Evolutionary conservation across 2,888 invertebrate species (phyloP).

Genomic region (Anthrax anthrax): DNA sequence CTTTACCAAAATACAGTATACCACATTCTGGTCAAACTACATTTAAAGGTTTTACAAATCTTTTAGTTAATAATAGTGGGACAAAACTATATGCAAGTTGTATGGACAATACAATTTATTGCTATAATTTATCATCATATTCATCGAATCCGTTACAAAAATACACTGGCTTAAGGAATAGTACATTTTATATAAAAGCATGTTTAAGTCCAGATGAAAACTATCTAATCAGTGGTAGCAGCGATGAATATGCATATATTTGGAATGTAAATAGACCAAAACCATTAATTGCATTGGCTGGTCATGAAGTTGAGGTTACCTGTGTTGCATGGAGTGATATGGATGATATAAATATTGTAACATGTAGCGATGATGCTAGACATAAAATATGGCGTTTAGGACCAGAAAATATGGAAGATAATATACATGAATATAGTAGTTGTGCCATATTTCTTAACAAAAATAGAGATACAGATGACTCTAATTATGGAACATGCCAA

Average conservation of each 20-base stretch:
- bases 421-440: constrained; percentile 29
- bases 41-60: constrained; percentile 58
- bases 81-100: constrained; percentile 69
- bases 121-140: constrained; percentile 63
- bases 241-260: constrained; percentile 72
- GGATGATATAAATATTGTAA: constrained; percentile 50
- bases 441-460: constrained; percentile 20
- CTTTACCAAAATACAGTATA: constrained; percentile 55
- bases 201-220: constrained; percentile 64
- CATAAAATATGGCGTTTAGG: constrained; percentile 65
- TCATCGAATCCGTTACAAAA: constrained; percentile 47
- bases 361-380: constrained; percentile 70
- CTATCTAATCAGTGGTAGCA: constrained; percentile 79
- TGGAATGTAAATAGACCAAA: constrained; percentile 56
- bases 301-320: constrained; percentile 76
- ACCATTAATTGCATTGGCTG: constrained; percentile 55
- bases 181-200: constrained; percentile 74
- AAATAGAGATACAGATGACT: constrained; percentile 14
- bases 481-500: constrained; percentile 21
- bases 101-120: constrained; percentile 73
- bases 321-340: constrained; percentile 64
- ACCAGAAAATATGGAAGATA: constrained; percentile 32
- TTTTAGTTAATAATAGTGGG: constrained; percentile 55
- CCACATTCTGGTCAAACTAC: constrained; percentile 59
- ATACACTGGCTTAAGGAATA: constrained; percentile 60